A percentile compares a stretch with the other conserved stretches of the same genome.
phyloP scores from a whole-genome alignment of 2,797 vertebrate genomes.

The Taenioides sp. region DNA sequence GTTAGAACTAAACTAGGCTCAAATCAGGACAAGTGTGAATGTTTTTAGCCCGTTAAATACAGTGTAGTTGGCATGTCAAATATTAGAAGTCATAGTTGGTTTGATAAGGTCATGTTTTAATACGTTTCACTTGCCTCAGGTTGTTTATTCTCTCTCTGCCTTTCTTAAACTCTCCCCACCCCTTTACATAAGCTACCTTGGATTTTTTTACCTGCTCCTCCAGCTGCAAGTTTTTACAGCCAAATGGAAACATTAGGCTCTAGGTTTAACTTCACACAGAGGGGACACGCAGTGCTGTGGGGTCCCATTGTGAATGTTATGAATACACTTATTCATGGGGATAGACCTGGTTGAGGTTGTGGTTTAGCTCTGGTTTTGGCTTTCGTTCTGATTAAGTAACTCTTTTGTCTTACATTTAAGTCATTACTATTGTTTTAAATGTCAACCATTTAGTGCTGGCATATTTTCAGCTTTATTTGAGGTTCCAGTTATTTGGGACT shows the following conservation, averaged over 20 bases:
- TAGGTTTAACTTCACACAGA: neutral
- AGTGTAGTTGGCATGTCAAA: neutral
- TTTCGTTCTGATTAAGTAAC: slow-evolving; percentile 2
- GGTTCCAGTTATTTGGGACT: neutral
- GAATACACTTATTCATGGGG: slow-evolving; percentile 7
- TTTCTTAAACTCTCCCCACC: slow-evolving; percentile 4
- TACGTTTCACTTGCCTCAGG: neutral
- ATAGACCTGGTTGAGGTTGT: neutral
- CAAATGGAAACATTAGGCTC: slow-evolving; percentile 49
- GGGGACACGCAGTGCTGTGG: slow-evolving; percentile 11
- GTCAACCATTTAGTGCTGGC: neutral
- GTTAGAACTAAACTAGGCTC: neutral
- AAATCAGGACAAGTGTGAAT: neutral
- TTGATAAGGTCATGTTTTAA: neutral
- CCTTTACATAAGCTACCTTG: neutral
- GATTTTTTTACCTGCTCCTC: slow-evolving; percentile 14
- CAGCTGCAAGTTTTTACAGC: slow-evolving; percentile 57
- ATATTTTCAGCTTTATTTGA: neutral
- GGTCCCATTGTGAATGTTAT: slow-evolving; percentile 14
- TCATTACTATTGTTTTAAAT: neutral
- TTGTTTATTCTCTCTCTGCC: slow-evolving; percentile 4
- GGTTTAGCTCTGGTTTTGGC: neutral
- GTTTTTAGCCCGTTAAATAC: neutral
- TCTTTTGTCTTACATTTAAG: slow-evolving; percentile 5
- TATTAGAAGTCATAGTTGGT: neutral